These are phyloP conservation scores for Eilema depressum DNA, from an alignment of 2,888 invertebrate genomes.

Conservation along the genomic window DNA sequence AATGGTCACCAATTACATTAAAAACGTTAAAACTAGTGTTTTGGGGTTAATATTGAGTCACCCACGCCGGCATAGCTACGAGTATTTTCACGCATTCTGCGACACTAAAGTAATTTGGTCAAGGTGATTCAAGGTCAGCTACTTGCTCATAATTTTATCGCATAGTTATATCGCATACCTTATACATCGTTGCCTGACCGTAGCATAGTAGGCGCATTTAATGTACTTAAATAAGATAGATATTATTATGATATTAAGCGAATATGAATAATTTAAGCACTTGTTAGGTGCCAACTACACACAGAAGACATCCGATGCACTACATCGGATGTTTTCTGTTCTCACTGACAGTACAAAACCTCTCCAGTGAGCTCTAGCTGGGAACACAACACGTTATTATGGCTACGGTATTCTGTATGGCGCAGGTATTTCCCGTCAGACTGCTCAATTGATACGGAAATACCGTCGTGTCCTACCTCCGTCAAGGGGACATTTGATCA, in stretches of 20 bases:
- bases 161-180: slow-evolving; percentile 26
- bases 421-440: too few species aligned
- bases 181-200: neutral
- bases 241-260: too few species aligned
- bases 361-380: too few species aligned
- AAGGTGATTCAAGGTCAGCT: slow-evolving; percentile 64
- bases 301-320: too few species aligned
- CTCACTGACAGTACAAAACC: too few species aligned
- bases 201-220: neutral
- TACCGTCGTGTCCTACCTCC: too few species aligned
- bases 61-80: neutral
- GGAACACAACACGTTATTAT: too few species aligned
- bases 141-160: slow-evolving; percentile 42
- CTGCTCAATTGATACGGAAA: too few species aligned
- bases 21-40: neutral
- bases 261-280: neutral
- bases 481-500: too few species aligned
- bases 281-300: neutral
- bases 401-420: too few species aligned
- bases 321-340: neutral
- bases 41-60: slow-evolving; percentile 48
- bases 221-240: neutral
- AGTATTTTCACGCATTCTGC: slow-evolving; percentile 12
- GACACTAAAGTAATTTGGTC: slow-evolving; percentile 46
- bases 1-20: neutral